Conservation (phyloP, 1,140 invertebrate species). For the Lordiphosa mommai region DNA sequence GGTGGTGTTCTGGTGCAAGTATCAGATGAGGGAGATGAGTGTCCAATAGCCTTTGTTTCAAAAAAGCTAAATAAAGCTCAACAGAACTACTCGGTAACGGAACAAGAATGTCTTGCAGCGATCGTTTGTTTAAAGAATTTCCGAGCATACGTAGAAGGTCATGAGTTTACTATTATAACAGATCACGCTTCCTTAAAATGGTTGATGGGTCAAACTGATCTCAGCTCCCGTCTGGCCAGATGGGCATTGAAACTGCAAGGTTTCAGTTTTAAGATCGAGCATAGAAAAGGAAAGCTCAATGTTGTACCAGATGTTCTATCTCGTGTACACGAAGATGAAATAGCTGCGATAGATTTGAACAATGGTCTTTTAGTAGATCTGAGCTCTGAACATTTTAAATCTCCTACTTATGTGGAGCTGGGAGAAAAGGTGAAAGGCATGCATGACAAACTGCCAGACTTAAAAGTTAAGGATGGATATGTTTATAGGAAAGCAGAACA, state of each 20-base stretch:
- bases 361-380: not conserved
- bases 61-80: no score
- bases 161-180: no score
- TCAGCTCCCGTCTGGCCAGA: no score
- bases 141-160: no score
- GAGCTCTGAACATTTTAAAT: not conserved
- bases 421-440: not conserved
- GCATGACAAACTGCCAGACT: not conserved
- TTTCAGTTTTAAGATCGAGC: not conserved
- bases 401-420: not conserved
- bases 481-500: no score
- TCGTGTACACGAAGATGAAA: not conserved
- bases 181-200: no score
- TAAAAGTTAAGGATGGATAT: not conserved
- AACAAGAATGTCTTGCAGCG: no score
- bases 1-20: no score
- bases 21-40: no score
- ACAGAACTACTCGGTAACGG: no score
- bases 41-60: no score
- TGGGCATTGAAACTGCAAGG: not conserved
- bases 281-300: not conserved
- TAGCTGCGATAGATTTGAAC: not conserved
- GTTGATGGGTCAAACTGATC: not conserved
- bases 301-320: not conserved
- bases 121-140: no score